phyloP scores from a whole-genome alignment of 2,113 vertebrate genomes.

The Psophia crepitans region DNA sequence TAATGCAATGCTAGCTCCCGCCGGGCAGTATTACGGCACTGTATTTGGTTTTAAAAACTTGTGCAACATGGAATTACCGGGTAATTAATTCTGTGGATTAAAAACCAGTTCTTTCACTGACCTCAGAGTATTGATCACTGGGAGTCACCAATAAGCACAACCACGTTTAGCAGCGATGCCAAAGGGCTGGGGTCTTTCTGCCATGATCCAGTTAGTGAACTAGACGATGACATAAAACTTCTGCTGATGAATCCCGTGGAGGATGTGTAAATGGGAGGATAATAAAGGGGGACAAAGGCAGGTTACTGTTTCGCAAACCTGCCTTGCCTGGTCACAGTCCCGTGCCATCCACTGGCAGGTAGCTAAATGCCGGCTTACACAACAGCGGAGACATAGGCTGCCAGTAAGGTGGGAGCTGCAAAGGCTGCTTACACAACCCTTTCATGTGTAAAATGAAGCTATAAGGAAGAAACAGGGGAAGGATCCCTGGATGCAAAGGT shows the following conservation, averaged over 20 bases:
- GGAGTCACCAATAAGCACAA: neutral
- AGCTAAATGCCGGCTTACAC: neutral
- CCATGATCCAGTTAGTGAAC: neutral
- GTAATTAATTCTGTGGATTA: neutral
- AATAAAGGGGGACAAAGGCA: neutral
- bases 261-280: neutral
- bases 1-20: neutral
- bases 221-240: neutral
- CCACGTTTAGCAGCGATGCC: rapidly evolving
- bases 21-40: neutral
- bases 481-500: neutral
- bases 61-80: neutral
- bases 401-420: neutral
- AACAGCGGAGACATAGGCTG: neutral
- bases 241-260: neutral
- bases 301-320: neutral
- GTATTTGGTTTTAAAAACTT: neutral
- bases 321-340: neutral
- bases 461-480: neutral
- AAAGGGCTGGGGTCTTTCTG: neutral
- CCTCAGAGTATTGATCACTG: neutral
- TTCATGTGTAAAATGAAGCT: neutral
- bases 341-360: neutral
- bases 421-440: conserved; percentile 6
- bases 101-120: neutral